A percentile compares a stretch with the other conserved stretches of the same genome.
phyloP scores from a whole-genome alignment of 2,113 vertebrate genomes.

The Hippopotamus amphibius region DNA sequence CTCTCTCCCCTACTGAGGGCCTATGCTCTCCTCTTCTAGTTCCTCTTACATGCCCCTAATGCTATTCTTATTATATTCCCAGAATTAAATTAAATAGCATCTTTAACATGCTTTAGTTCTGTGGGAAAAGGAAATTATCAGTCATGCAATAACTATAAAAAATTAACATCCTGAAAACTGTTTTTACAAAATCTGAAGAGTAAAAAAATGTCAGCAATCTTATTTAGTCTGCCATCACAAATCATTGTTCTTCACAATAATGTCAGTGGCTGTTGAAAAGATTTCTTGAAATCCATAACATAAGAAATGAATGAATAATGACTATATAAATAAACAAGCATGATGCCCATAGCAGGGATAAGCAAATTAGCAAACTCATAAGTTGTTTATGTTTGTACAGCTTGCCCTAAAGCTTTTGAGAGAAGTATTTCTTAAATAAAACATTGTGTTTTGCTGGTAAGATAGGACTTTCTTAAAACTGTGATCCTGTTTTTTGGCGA shows the following conservation, averaged over 20 bases:
- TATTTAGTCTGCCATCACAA: neutral
- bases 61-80: constrained; percentile 30
- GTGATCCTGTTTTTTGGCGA: neutral
- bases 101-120: constrained; percentile 53
- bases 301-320: neutral
- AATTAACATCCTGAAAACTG: constrained; percentile 47
- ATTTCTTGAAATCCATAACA: constrained; percentile 48
- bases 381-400: neutral
- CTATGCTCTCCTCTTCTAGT: neutral
- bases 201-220: constrained; percentile 11
- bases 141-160: constrained; percentile 53
- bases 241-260: constrained; percentile 28
- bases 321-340: neutral
- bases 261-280: neutral
- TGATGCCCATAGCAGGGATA: neutral
- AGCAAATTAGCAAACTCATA: neutral
- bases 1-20: neutral
- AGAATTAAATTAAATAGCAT: constrained; percentile 51
- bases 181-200: constrained; percentile 46
- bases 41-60: neutral
- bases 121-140: constrained; percentile 11
- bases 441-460: neutral
- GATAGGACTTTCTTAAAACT: neutral
- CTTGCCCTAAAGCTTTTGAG: neutral
- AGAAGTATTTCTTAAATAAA: constrained; percentile 33